Base-by-base conservation (phyloP, 2,888 invertebrate species). In the Xestia ashworthii region DNA sequence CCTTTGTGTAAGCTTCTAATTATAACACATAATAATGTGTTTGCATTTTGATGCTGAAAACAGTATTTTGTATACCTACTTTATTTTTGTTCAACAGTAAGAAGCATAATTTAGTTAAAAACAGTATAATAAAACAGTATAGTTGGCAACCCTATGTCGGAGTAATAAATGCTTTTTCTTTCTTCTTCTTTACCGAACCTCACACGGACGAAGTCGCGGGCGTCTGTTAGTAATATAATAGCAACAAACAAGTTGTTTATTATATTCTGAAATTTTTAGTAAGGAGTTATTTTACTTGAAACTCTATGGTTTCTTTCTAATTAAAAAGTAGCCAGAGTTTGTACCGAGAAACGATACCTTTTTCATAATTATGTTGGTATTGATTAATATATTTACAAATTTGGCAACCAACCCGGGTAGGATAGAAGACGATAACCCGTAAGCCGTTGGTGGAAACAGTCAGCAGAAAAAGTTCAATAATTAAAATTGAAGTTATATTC, bases 231-330 rank as follows among this genome's bases (percentile, higher is more conserved):
- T 41, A n/a, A 41, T 22, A 41, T 6, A 64, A 64, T 22, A 62
- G 5, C 14, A 64, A 11, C 25, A 60, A 60, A 60, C 32, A 3
- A 41, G 22, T 22, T 41, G 11, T 65, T 65, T 14, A 0, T n/a
- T 3, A 65, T 44, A 3, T 41, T 65, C 41, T 62, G 19, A 62
- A 62, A 12, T 38, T 48, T 71, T 38, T 16, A 12, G 0, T 50
- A 64, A 48, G 1, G 11, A 69, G 11, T 62, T 60, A 50, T 32
- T 44, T 78, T 50, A 50, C n/a, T 2, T 14, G n/a, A 25, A 65
- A n/a, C 11, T 11, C 8, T 64, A 70, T 22, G 46, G 79, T 70
- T 69, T 69, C 53, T 25, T 25, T 41, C 1, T 64, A 64, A 79
- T 70, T 48, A 70, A 0, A 46, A 46, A 25, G 46, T 48, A 71